Base-by-base conservation (phyloP, 2,797 vertebrate genomes). In the Helostoma temminkii region DNA sequence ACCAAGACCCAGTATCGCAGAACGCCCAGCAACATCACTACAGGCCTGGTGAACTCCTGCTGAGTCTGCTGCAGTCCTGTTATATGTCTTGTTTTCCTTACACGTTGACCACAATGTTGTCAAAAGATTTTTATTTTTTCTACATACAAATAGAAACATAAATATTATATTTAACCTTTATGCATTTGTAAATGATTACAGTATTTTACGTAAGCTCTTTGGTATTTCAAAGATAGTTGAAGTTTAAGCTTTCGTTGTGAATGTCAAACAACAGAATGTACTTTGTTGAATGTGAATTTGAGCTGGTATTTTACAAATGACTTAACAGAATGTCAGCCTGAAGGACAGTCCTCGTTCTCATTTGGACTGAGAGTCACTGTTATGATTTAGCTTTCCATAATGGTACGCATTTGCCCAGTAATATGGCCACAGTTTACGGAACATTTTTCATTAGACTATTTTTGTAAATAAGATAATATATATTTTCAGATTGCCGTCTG, bases 1-100 rank as follows among this genome's bases (percentile, higher is more conserved):
- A 98, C 96, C 91, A 99, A 98, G 93, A 93, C 96, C 84, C 96
- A 96, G 76, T 96, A 96, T 74, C 95, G 94, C 9, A 91, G 95
- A 83, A 93, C 94, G 0, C 82, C 91, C 2, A 74, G 88, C 7
- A 94, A 94, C 80, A 84, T 92, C 79, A 68, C 89, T 14, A 68
- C 91, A 0, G 93, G 93, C 78, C 91, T 94, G 65, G 88, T 93
- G 55, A 95, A 93, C 80, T 89, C 95, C 64, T 96, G 95, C 92
- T 96, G 93, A 96, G 83, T 71, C 63, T 2, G 10, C 48, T 9
- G 37, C 55, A 3, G 11, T 26, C 55, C 55, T 60, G 39, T 61
- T 59, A 57, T 1, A 22, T 37, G n/a, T 30, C 42, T 26, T 9
- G n/a, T 30, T 75, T 32, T 25, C 12, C 14, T 60, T 71, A 57